A percentile compares a stretch with the other conserved stretches of the same genome.
Conservation (phyloP, 2,113 vertebrate species). For the Psephotus haematonotus region DNA sequence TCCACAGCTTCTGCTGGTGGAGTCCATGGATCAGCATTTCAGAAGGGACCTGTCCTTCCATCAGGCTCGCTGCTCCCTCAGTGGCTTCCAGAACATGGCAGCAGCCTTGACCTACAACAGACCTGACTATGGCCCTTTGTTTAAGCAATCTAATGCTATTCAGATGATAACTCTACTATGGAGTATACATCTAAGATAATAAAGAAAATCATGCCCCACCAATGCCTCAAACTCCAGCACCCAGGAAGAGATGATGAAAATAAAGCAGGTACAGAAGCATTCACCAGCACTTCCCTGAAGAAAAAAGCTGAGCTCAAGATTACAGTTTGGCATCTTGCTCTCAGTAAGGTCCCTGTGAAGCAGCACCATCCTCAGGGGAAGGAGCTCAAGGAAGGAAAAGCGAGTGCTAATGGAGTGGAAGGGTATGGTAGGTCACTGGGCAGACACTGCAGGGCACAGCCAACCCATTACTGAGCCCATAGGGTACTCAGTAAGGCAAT, state of each 20-base stretch:
- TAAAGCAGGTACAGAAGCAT: neutral
- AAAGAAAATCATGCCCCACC: neutral
- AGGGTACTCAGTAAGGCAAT: neutral
- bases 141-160: neutral
- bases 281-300: neutral
- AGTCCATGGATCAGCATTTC: neutral
- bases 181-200: neutral
- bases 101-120: neutral
- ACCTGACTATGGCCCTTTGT: neutral
- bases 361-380: neutral
- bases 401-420: neutral
- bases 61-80: neutral
- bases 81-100: neutral
- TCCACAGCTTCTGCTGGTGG: neutral
- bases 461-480: neutral
- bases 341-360: neutral
- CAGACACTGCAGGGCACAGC: accelerated
- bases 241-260: neutral
- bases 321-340: neutral
- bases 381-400: neutral
- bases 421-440: neutral
- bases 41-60: accelerated
- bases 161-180: neutral
- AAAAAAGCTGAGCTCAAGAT: neutral
- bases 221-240: neutral